Percentiles rank a stretch among this genome's conserved stretches.
Conservation (phyloP, 2,113 vertebrate species). For the Eubucco bourcierii region DNA sequence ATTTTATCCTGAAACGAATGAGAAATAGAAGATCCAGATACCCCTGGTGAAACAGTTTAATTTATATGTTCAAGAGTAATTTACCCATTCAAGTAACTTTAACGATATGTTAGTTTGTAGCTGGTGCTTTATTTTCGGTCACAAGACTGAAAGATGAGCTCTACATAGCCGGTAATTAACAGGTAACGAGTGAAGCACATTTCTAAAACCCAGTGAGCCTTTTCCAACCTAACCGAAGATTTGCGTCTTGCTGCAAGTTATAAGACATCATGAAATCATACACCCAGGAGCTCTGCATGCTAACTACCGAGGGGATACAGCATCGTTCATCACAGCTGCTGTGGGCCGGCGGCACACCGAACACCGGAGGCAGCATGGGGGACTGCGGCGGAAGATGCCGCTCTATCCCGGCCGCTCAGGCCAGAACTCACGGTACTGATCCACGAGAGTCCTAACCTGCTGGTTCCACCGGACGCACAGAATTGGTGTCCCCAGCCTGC, state of each 20-base stretch:
- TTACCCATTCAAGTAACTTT: background rate
- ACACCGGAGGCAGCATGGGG: background rate
- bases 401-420: too few species aligned
- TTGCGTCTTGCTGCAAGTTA: too few species aligned
- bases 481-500: background rate
- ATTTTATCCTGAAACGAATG: background rate
- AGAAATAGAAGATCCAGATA: background rate
- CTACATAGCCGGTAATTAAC: rapidly evolving
- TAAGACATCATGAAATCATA: rapidly evolving
- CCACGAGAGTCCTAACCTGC: too few species aligned
- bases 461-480: background rate
- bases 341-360: background rate
- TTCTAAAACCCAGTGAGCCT: background rate
- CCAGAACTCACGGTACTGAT: background rate
- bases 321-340: too few species aligned
- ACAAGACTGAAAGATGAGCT: background rate
- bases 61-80: too few species aligned
- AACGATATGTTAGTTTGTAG: background rate
- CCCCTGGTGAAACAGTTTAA: background rate
- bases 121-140: too few species aligned
- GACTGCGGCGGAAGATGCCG: too few species aligned
- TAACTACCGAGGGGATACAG: rapidly evolving
- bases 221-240: background rate
- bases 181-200: background rate
- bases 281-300: rapidly evolving